Percentiles rank a stretch among this genome's conserved stretches.
phyloP scores from a whole-genome alignment of 2,113 vertebrate species.

The Thalassarche chlororhynchos region DNA sequence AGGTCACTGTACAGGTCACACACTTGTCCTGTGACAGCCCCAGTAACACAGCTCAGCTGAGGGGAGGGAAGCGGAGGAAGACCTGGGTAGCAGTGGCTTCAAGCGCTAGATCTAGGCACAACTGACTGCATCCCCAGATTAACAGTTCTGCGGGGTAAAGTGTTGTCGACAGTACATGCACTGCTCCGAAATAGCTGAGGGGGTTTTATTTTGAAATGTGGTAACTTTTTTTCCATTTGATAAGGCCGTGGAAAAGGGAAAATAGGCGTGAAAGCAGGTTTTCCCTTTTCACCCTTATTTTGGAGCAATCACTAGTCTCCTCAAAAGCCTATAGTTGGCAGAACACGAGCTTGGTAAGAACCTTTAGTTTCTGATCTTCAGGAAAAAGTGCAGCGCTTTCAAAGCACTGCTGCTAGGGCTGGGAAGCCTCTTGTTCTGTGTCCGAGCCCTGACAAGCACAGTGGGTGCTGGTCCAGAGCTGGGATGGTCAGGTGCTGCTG shows the following conservation, averaged over 20 bases:
- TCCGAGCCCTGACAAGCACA: fast-evolving
- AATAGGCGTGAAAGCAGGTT: not conserved
- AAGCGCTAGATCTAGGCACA: not conserved
- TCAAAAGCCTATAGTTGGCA: not conserved
- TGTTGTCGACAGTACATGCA: not conserved
- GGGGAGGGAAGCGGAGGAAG: not conserved
- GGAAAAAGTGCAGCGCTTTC: not conserved
- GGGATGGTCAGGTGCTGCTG: not conserved
- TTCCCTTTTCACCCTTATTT: not conserved
- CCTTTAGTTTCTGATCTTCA: not conserved
- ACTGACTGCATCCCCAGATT: not conserved
- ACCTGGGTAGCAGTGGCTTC: not conserved
- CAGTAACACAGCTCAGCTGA: not conserved
- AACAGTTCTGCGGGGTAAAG: not conserved
- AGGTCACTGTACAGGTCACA: not conserved
- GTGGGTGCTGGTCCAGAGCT: not conserved
- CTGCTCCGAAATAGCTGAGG: not conserved
- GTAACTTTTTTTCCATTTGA: not conserved
- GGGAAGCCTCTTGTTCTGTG: not conserved
- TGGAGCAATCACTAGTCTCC: not conserved
- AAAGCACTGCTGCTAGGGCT: not conserved
- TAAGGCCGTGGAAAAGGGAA: not conserved
- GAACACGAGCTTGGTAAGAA: not conserved
- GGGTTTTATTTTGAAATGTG: not conserved
- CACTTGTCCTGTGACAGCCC: not conserved